A percentile compares a stretch with the other conserved stretches of the same genome.
phyloP scores from a whole-genome alignment of 2,888 invertebrate genomes.

The Biston stratarius region DNA sequence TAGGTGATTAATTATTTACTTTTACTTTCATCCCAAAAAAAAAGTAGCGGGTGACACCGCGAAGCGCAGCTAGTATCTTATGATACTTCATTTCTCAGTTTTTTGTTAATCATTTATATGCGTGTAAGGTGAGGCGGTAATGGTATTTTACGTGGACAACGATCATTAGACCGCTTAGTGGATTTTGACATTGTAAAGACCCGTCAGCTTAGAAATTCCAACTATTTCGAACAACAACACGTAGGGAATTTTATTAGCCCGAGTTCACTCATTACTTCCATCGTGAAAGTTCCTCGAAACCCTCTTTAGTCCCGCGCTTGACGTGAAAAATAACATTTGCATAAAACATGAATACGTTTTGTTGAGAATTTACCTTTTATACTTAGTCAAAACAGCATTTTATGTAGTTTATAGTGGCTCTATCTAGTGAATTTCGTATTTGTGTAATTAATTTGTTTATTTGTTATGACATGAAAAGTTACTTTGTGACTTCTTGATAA shows the following conservation, averaged over 20 bases:
- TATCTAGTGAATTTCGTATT: background rate
- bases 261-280: slow-evolving; percentile 46
- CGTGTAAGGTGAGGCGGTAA: no score
- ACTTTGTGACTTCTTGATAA: background rate
- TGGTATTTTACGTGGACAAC: no score
- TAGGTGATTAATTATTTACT: no score
- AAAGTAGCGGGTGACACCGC: no score
- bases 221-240: slow-evolving; percentile 54
- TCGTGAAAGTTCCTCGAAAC: slow-evolving; percentile 39
- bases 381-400: background rate
- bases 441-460: background rate
- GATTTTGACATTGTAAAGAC: background rate
- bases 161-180: background rate
- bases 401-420: background rate
- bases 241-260: slow-evolving; percentile 53
- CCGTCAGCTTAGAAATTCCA: slow-evolving; percentile 46
- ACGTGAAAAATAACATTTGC: slow-evolving; percentile 28
- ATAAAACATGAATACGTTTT: slow-evolving; percentile 13
- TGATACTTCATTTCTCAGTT: no score
- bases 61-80: no score
- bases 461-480: background rate
- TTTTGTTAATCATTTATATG: no score
- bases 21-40: no score
- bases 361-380: slow-evolving; percentile 5
- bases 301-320: slow-evolving; percentile 36